phyloP scores from a whole-genome alignment of 2,113 vertebrate genomes.

The Caranx melampygus region DNA sequence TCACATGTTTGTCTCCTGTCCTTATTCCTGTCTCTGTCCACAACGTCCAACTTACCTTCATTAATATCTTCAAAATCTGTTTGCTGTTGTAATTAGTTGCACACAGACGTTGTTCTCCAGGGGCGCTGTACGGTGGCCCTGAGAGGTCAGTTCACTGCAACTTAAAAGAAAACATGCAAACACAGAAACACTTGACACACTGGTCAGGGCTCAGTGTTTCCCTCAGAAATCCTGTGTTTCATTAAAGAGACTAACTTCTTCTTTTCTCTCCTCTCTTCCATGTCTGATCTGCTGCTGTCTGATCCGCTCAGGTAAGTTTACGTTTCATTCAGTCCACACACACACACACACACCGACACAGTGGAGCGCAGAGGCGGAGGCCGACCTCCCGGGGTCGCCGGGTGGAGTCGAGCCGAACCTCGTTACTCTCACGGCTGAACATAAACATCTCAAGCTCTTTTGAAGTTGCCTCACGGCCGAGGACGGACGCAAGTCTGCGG shows the following conservation, averaged over 20 bases:
- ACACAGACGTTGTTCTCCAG: no score
- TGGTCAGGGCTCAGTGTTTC: no score
- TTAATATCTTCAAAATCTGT: no score
- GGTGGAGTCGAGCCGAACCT: not conserved
- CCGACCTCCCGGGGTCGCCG: not conserved
- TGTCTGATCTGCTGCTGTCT: conserved; percentile 4
- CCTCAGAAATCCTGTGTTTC: not conserved
- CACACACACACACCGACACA: not conserved
- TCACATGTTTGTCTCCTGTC: not conserved
- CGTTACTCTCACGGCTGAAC: conserved; percentile 1
- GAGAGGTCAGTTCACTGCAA: no score
- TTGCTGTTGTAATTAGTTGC: no score
- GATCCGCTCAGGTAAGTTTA: conserved; percentile 58
- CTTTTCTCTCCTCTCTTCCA: conserved; percentile 49
- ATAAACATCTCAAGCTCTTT: conserved; percentile 31
- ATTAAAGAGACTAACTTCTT: not conserved
- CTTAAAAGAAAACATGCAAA: no score
- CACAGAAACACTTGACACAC: no score
- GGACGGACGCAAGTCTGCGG: not conserved
- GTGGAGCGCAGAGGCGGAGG: not conserved
- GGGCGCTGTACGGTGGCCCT: no score
- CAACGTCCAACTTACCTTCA: no score
- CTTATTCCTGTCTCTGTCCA: not conserved
- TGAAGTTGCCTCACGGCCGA: conserved; percentile 24
- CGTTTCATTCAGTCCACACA: not conserved